Base-by-base conservation (phyloP, 2,797 vertebrate genomes). In the Pelodytes ibericus region DNA sequence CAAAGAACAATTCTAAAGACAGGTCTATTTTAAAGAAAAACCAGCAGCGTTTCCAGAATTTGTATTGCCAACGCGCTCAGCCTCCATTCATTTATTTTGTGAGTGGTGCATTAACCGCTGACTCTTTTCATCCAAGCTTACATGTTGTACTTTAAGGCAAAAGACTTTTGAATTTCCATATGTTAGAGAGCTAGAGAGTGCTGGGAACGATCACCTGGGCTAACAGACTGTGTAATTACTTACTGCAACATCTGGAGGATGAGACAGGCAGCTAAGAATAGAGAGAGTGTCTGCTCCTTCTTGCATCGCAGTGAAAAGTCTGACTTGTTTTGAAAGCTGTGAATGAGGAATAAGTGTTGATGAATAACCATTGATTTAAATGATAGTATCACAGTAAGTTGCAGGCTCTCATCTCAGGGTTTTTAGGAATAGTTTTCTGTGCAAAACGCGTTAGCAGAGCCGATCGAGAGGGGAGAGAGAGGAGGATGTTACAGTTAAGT, bases 311-410 rank as follows among this genome's bases (percentile, higher is more conserved):
- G 60, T 30, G 75, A 33, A 31, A 25, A 49, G 65, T 66, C 22
- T 65, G 60, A 77, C 62, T 49, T 72, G 75, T 77, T 77, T 72
- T 77, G 68, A 77, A 72, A 72, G 69, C 68, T 60, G 36, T 77
- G 75, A 77, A 72, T 72, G 49, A 64, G 31, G 10, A 65, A 71
- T 62, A 16, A 65, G 59, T 26, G 3, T 20, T 4, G 22, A 59
- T 77, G 75, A 77, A 77, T 77, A 77, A 72, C 72, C 75, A 77
- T 72, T 77, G 75, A 77, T 77, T 77, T 77, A 66, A 71, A 77
- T 77, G 69, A 77, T 72, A 53, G 69, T 18, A 49, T 60, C 39
- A 24, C 61, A 20, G 2, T 4, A 6, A 3, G 20, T 51, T 51
- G 66, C 53, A 66, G 47, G 74, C 63, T 20, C 15, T 58, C 27